Base-by-base conservation (phyloP, 2,113 vertebrate species). In the Pagrus major region DNA sequence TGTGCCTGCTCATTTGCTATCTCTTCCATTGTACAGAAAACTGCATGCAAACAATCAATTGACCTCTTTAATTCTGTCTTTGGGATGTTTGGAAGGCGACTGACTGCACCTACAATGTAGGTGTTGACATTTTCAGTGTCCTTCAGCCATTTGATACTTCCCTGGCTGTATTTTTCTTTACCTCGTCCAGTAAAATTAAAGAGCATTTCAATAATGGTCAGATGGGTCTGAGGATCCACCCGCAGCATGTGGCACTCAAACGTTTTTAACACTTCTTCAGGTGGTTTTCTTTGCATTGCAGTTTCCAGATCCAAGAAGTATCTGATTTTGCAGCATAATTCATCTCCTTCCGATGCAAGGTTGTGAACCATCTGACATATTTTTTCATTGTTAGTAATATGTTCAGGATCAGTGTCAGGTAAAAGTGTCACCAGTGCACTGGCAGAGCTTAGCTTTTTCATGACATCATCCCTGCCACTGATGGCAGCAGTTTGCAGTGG, bases 21-120 rank as follows among this genome's bases (percentile, higher is more conserved):
- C 1, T 86, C 86, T 52, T 86, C 52, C 56, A 91, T 20, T 29
- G 78, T 86, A 0, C 71, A 77, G 16, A 91, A 81, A 1, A 88
- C 78, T 58, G n/a, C 6, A 76, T 65, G 1, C 20, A 93, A 77
- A 71, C 47, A 73, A 5, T 1, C 0, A 52, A 77, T 44, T 11
- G 0, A 0, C 0, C 0, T 0, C 0, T 0, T 0, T 2, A 73
- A 0, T 0, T 31, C 0, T 2, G 0, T 0, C 4, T 39, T 1
- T 3, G 18, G 0, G 25, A 94, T 88, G 3, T n/a, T 86, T 76
- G 86, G 42, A 42, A 94, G 76, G 0, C 91, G 89, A 3, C 37
- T 61, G 11, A 70, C 71, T 9, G 64, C 23, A 31, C 58, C 2
- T 4, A 6, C 12, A 66, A 92, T 78, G 0, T 93, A 93, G 0